Conservation (phyloP, 1,140 invertebrate genomes). For the Drosophila pseudoobscura region DNA sequence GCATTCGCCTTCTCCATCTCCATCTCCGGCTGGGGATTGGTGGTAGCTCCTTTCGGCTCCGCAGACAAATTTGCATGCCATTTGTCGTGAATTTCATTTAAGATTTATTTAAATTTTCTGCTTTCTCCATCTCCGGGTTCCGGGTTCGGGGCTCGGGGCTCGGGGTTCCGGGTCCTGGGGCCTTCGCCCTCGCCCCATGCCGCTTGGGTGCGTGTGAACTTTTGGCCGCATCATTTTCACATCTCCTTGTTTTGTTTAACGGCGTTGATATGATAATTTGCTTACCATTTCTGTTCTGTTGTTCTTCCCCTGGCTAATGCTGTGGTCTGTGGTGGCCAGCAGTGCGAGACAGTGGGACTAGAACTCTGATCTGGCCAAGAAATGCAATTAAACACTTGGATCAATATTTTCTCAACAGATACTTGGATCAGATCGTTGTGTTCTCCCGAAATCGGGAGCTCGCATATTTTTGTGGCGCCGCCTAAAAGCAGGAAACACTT, state of each 20-base stretch:
- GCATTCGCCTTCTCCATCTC: constrained; percentile 59
- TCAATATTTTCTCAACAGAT: neutral
- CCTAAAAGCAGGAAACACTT: no score
- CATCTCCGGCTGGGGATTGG: constrained; percentile 44
- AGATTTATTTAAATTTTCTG: constrained; percentile 73
- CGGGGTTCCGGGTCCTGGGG: constrained; percentile 7
- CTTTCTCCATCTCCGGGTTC: neutral
- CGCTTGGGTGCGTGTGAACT: constrained; percentile 28
- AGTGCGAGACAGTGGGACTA: constrained; percentile 5
- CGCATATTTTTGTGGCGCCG: no score
- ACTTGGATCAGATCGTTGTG: no score
- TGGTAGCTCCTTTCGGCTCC: constrained; percentile 7
- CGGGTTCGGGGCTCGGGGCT: no score
- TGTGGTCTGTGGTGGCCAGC: constrained; percentile 41
- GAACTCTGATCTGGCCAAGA: no score
- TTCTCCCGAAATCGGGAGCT: no score
- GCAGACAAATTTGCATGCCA: constrained; percentile 66
- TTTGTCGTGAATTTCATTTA: constrained; percentile 73
- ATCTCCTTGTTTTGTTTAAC: constrained; percentile 61
- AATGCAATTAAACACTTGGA: no score
- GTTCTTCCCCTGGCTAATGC: constrained; percentile 44
- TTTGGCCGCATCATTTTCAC: constrained; percentile 63
- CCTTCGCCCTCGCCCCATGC: neutral
- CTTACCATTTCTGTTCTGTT: constrained; percentile 38
- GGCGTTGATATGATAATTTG: constrained; percentile 72